Evolutionary conservation across 2,888 invertebrate species (phyloP).

Genomic region (Koerneria pararmatus): DNA sequence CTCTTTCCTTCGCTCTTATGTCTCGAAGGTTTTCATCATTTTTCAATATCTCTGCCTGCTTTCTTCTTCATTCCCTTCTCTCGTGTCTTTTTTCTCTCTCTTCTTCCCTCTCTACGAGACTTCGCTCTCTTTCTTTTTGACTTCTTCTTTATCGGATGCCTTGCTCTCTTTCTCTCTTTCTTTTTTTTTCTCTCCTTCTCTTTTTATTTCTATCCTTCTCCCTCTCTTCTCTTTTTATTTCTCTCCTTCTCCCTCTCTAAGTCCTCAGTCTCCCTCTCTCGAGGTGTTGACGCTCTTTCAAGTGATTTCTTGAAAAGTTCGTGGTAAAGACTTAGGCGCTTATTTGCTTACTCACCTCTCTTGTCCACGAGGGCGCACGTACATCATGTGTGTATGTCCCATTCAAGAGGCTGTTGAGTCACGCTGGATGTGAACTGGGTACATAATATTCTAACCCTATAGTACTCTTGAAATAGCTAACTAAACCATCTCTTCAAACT

Average conservation of each 20-base stretch:
- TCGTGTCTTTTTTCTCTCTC: constrained; percentile 3
- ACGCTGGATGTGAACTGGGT: too few species aligned
- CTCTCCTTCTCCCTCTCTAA: not conserved
- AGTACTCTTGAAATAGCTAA: too few species aligned
- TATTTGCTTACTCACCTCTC: too few species aligned
- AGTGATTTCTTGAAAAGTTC: too few species aligned
- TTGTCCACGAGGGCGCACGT: too few species aligned
- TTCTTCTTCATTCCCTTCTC: not conserved
- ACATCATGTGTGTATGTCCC: too few species aligned
- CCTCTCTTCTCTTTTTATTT: not conserved
- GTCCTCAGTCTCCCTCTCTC: too few species aligned
- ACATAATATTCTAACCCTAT: too few species aligned
- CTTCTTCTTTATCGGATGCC: not conserved
- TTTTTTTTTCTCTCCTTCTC: not conserved
- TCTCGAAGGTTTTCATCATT: not conserved
- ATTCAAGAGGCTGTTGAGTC: too few species aligned
- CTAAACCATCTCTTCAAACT: too few species aligned
- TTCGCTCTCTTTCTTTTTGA: not conserved
- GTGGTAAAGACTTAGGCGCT: too few species aligned
- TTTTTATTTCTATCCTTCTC: not conserved
- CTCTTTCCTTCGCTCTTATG: not conserved
- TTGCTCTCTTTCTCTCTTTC: not conserved
- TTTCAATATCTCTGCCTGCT: not conserved
- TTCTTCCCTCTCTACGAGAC: not conserved
- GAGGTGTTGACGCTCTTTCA: too few species aligned